Evolutionary conservation across 2,113 vertebrate genomes (phyloP), one percentile per base, ranked within the genome.

Genomic region (Pycnonotus jocosus): DNA sequence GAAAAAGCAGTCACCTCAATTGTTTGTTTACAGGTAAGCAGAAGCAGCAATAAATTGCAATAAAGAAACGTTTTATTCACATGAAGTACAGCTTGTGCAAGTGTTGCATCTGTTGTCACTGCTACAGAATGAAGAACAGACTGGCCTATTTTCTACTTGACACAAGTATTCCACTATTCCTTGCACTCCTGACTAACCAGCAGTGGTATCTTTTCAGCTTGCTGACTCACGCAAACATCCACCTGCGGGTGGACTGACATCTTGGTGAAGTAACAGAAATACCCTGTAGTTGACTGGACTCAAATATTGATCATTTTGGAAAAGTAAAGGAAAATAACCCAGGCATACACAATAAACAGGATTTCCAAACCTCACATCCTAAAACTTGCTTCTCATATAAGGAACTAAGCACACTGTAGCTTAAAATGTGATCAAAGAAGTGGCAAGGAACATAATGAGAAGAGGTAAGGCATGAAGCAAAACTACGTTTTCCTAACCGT

Each of bases 141-240:
- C 65, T 47, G 85, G 90, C 92, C 93, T 80, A 81, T 64, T 94
- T 97, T 87, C 82, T 56, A 25, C 44, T 56, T 23, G 22, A 72
- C 28, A 92, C 6, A 2, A 69, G 58, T 11, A 90, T 83, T 92
- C 81, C 87, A n/a, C 77, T 88, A 85, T 4, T 94, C 81, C 35
- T 54, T 33, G 40, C 8, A 0, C 31, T 84, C 69, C 64, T 56
- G 30, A 53, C n/a, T 22, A 84, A 50, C 72, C 47, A 84, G 31
- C 15, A 56, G 51, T 1, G 1, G 44, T 44, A 69, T 25, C 60
- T 84, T 51, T 31, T 25, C 60, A 84, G 73, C 44, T 51, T 61
- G 53, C 66, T 91, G 87, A 47, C 78, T 90, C 16, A 19, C 57
- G 61, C 62, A 54, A 57, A 82, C 71, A 70, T 13, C 58, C 51